phyloP scores from a whole-genome alignment of 2,888 invertebrate species.

The Lepidocyrtinus sp. region DNA sequence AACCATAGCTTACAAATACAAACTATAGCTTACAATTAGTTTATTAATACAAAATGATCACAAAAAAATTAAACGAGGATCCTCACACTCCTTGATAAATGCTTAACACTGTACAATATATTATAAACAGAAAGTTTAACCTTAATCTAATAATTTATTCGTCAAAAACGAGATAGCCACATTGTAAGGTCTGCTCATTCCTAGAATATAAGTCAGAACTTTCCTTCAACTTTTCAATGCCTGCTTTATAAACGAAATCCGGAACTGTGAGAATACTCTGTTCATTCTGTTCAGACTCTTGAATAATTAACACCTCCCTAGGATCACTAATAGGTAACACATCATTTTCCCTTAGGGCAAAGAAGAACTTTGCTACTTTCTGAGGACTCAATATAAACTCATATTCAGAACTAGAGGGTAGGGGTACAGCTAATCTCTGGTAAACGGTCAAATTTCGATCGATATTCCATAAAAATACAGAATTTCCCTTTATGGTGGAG shows the following conservation, averaged over 20 bases:
- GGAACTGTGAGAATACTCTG: conserved; percentile 58
- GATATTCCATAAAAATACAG: conserved; percentile 66
- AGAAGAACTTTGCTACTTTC: conserved; percentile 66
- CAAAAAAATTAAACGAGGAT: too few relatives aligned
- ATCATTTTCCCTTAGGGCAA: conserved; percentile 40
- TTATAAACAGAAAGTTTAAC: too few relatives aligned
- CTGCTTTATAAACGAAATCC: conserved; percentile 57
- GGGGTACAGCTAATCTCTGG: neutral
- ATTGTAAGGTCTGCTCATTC: conserved; percentile 53
- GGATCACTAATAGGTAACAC: conserved; percentile 36
- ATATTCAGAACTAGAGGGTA: neutral
- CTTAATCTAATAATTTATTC: too few relatives aligned
- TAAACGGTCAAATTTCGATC: conserved; percentile 62
- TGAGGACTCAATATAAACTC: conserved; percentile 26
- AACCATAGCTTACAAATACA: too few relatives aligned
- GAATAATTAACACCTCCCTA: conserved; percentile 48
- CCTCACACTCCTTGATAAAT: too few relatives aligned
- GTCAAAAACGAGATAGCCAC: conserved; percentile 62
- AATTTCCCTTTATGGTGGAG: conserved; percentile 40
- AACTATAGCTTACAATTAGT: too few relatives aligned
- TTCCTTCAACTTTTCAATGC: conserved; percentile 39
- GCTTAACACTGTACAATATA: too few relatives aligned
- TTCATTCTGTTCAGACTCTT: conserved; percentile 52
- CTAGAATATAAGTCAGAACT: conserved; percentile 51
- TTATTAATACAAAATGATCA: too few relatives aligned